These are phyloP conservation scores for Protonemura montana DNA, from an alignment of 2,888 invertebrate species.

Conservation along the genomic window DNA sequence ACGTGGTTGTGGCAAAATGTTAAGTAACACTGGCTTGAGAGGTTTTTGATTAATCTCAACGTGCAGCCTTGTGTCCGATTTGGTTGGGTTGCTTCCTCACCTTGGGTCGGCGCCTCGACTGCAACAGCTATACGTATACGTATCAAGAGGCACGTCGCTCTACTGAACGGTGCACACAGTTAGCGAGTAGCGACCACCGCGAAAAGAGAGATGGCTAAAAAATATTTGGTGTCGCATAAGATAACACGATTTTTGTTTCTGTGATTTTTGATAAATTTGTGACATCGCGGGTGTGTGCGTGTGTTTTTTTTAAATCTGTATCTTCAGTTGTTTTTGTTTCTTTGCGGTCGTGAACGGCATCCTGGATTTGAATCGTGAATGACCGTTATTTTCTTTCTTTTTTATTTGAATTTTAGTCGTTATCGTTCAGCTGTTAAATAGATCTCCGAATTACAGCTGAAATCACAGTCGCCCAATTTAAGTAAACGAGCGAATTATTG, in stretches of 20 bases:
- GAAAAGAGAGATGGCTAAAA: neutral
- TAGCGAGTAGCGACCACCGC: neutral
- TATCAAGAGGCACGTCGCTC: neutral
- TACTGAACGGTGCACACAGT: neutral
- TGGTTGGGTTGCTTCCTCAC: constrained; percentile 7
- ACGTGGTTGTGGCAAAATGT: neutral
- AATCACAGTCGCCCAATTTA: too few species aligned
- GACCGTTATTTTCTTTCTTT: too few species aligned
- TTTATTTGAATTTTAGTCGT: too few species aligned
- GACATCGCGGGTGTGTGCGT: neutral
- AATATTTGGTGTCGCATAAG: neutral
- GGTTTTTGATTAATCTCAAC: neutral
- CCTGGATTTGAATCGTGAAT: too few species aligned
- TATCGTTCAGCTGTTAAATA: too few species aligned
- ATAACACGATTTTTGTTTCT: neutral
- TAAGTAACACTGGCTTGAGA: neutral
- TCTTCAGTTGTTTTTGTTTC: too few species aligned
- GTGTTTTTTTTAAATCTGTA: neutral
- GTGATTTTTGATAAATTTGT: neutral
- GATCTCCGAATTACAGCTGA: too few species aligned
- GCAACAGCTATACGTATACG: neutral
- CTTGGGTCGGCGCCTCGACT: neutral
- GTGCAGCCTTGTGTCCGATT: neutral
- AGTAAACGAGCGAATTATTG: neutral
- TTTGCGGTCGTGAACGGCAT: too few species aligned